Base-by-base conservation (phyloP, 2,888 invertebrate genomes). In the Mimachlamys varia region DNA sequence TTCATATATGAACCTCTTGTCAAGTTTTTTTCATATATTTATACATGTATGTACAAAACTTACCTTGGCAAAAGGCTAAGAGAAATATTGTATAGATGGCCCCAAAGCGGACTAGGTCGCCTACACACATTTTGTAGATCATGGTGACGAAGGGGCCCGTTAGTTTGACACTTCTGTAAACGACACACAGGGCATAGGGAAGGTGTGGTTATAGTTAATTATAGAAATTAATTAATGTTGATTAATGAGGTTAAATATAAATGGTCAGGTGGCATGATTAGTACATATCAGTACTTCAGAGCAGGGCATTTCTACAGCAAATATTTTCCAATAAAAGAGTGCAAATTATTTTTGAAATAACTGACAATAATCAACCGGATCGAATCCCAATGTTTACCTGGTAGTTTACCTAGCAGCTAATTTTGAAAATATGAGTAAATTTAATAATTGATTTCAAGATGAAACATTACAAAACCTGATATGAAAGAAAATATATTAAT, bases 101-200 rank as follows among this genome's bases (percentile, higher is more conserved):
- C 93, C 98, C 99, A 96, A 99, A 99, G 49, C 99, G 99, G 96
- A 99, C 98, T 98, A 99, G 99, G 97, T 99, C 99, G 88, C 99
- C 99, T 0, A 98, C 98, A 96, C 99, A 98, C 99, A 99, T 99
- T 95, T 99, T 99, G 97, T 99, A 99, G 94, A 99, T 99, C 99
- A 99, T 99, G 19, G 99, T 99, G 91, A 99, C 99, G 97, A 99
- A 99, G 0, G 99, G 99, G 88, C 99, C 99, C 0, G 99, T 99
- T 95, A 99, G 97, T 91, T 98, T 98, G 55, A 99, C 98, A 76
- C 99, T 99, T 13, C 99, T 99, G 97, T 90, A 94, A 94, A 89
- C 89, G 37, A 55, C 90, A 44, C 53, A 89, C 88, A 89, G 90
- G 53, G 88, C 38, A 90, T 58, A 91, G 10, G 89, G 55, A 87